Conservation (phyloP, 2,113 vertebrate species). For the Hippocampus zosterae region DNA sequence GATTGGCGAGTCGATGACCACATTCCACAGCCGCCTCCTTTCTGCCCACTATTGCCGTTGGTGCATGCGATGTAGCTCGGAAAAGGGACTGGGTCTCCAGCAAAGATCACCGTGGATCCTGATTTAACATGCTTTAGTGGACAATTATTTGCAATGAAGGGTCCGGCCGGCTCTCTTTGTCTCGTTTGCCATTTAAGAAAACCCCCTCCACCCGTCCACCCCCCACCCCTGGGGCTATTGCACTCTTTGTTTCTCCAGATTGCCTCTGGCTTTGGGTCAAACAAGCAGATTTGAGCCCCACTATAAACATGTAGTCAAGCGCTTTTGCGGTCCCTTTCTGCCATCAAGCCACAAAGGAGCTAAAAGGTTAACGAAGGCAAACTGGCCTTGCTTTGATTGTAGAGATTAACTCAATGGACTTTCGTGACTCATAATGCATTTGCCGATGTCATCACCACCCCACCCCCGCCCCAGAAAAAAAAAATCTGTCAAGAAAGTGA, state of each 20-base stretch:
- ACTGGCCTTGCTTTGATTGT: conserved; percentile 16
- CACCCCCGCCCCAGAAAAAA: conserved; percentile 6
- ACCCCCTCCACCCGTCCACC: too few species aligned
- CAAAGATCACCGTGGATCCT: conserved; percentile 56
- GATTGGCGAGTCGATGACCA: conserved; percentile 38
- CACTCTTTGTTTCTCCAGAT: conserved; percentile 20
- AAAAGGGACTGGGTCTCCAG: conserved; percentile 28
- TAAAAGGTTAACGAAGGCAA: conserved; percentile 30
- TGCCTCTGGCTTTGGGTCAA: conserved; percentile 44
- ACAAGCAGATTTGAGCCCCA: conserved; percentile 37
- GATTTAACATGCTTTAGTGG: conserved; percentile 23
- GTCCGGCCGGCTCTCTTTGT: conserved; percentile 40
- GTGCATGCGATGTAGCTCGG: conserved; percentile 33
- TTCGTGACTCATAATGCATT: conserved; percentile 8
- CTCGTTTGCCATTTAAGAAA: conserved; percentile 14
- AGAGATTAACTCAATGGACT: conserved; percentile 33
- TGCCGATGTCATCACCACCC: not conserved
- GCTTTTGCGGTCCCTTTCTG: conserved; percentile 26
- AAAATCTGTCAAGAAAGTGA: conserved; percentile 23
- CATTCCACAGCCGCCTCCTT: conserved; percentile 46
- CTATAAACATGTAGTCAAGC: conserved; percentile 50
- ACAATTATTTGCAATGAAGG: conserved; percentile 48
- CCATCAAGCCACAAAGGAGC: conserved; percentile 17
- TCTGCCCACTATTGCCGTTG: conserved; percentile 35
- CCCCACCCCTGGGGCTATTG: conserved; percentile 13